Evolutionary conservation across 2,113 vertebrate genomes (phyloP), one percentile per base, ranked within the genome.

Genomic region (Ovis canadensis): DNA sequence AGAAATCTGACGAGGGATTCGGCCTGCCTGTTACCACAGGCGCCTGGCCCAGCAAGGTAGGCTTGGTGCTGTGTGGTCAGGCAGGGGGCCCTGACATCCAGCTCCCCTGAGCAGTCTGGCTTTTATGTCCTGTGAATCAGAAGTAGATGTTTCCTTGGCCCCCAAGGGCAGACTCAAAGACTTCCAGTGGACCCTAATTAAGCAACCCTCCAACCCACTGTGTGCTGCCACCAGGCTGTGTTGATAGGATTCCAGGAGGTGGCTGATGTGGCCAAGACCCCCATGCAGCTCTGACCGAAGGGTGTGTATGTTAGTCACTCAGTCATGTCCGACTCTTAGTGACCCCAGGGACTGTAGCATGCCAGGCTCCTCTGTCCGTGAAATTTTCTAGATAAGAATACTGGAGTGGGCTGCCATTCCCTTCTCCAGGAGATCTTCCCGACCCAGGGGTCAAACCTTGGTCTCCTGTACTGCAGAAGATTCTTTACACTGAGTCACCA

Each of bases 281-380:
- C 25, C 3, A 15, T 15, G 29, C 0, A 31, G 15, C 43, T 71
- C 45, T n/a, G 36, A 77, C 8, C 0, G 0, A 74, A 74, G 19
- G 2, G 21, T n/a, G 16, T 15, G 5, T 40, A 3, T 40, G 67
- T 71, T 23, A 71, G n/a, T 40, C n/a, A 40, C 67, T 74, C 67
- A 23, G 67, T 25, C 36, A 23, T 40, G 36, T 74, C 36, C 5
- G 0, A 25, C 36, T 23, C 19, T 71, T 12, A 40, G 36, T 74
- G 67, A 74, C 19, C 10, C n/a, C 36, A 25, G n/a, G n/a, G 36
- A 25, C 67, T 74, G 5, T 13, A 74, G n/a, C 36, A 13, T 74
- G 10, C 67, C 67, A 74, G 67, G 67, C n/a, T 74, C 36, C n/a
- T 74, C 10, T 40, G 67, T 71, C n/a, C 0, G 6, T 13, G 5